Conservation (phyloP, 2,888 invertebrate genomes). For the Pharmacophagus antenor region DNA sequence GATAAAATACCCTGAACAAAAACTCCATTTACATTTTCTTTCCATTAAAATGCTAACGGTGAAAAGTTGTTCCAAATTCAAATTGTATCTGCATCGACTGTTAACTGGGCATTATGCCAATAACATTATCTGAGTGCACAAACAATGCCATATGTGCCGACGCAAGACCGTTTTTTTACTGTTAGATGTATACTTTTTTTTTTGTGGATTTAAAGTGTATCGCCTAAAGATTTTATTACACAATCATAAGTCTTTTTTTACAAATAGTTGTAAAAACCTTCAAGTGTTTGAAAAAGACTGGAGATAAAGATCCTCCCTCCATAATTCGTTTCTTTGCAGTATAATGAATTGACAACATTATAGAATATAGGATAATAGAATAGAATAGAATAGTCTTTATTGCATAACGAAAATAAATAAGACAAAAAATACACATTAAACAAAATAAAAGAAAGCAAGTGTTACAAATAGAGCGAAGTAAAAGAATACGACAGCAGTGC, state of each 20-base stretch:
- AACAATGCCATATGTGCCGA: constrained; percentile 12
- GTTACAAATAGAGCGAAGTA: too few species aligned
- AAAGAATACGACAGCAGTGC: too few species aligned
- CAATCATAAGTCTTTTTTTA: neutral
- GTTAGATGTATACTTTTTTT: constrained; percentile 28
- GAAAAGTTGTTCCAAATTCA: constrained; percentile 15
- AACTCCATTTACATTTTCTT: neutral
- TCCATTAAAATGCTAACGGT: constrained; percentile 5
- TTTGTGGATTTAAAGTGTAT: constrained; percentile 10
- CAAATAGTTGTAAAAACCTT: neutral
- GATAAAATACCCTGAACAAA: too few species aligned
- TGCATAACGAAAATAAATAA: too few species aligned
- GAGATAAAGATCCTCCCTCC: too few species aligned
- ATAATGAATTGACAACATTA: too few species aligned
- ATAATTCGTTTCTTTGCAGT: too few species aligned
- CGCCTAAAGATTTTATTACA: neutral
- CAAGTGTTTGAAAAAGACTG: too few species aligned
- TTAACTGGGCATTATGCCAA: constrained; percentile 21
- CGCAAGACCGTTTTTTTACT: constrained; percentile 2
- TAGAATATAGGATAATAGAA: too few species aligned
- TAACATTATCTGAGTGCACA: constrained; percentile 11
- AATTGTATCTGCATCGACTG: constrained; percentile 11
- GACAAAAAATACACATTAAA: too few species aligned
- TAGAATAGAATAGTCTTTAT: too few species aligned
- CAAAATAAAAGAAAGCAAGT: too few species aligned